Evolutionary conservation across 2,888 invertebrate genomes (phyloP), one percentile per base, ranked within the genome.

Genomic region (Gastracanthus pulcherrimus): DNA sequence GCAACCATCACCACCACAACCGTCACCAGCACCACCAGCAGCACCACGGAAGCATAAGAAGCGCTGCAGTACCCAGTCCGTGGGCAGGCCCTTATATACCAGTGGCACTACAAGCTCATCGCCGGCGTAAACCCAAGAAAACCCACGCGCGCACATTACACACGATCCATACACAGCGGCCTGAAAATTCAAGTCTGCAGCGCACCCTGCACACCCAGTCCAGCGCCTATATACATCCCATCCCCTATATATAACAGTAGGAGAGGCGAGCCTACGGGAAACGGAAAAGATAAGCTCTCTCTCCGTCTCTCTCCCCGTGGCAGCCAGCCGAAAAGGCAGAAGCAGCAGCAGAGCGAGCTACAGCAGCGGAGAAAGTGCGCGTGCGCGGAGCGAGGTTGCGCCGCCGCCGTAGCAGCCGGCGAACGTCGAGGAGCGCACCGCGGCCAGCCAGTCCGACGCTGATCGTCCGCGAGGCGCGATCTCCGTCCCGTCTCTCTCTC

Each of bases 361-460:
- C 19, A 36, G 7, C 11, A n/a, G 19, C 16, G 11, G 60, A 55
- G n/a, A 58, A n/a, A 71, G 38, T 38, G 58, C 16, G 16, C 23
- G 58, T 29, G 72, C 38, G 72, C 23, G 23, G 51, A 31, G 48
- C 36, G 51, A 60, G 26, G 38, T n/a, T 29, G 41, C 29, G 76
- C 60, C 19, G 41, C 38, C 41, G 67, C 41, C 62, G 48, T 29
- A 36, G 38, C 66, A n/a, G 48, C 48, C 34, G 69, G 45, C 58
- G 41, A 51, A 48, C 60, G 58, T 23, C 11, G 60, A 16, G 26
- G 64, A 70, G 51, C 58, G 29, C 38, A 66, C 69, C 71, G 55
- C 77, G 71, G 62, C 82, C 48, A 69, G 82, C 82, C 85, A 87
- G 88, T 88, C 80, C 77, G 83, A 84, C 87, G 86, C 84, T 85